phyloP scores from a whole-genome alignment of 2,888 invertebrate genomes.

The Adela reaumurella region DNA sequence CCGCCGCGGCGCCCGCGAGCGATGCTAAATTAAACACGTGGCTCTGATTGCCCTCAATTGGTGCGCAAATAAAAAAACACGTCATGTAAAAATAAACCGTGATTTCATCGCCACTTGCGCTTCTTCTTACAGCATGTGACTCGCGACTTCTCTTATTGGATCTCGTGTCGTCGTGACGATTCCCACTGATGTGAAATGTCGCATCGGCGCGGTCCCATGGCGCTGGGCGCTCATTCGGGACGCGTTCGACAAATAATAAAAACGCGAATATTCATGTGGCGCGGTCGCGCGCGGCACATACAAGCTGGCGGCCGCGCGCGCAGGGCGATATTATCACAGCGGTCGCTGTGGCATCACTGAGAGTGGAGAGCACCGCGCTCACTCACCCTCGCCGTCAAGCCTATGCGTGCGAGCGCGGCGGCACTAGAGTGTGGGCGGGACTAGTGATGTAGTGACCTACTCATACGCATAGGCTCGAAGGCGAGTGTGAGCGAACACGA shows the following conservation, averaged over 20 bases:
- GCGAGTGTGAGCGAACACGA: too few species aligned
- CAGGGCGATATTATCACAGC: background rate
- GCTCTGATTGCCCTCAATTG: slow-evolving; percentile 55
- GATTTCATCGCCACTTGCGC: slow-evolving; percentile 36
- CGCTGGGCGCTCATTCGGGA: slow-evolving; percentile 22
- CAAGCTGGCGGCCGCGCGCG: too few species aligned
- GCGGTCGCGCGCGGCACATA: slow-evolving; percentile 1
- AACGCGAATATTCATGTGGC: slow-evolving; percentile 33
- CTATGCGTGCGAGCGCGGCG: too few species aligned
- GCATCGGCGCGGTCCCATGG: slow-evolving; percentile 31
- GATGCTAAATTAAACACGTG: slow-evolving; percentile 47
- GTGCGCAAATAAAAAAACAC: slow-evolving; percentile 57
- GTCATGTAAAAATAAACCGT: slow-evolving; percentile 54
- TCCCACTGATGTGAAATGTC: slow-evolving; percentile 50
- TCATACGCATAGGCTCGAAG: too few species aligned
- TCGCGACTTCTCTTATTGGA: slow-evolving; percentile 38
- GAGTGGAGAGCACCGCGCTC: too few species aligned
- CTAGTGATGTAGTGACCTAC: too few species aligned
- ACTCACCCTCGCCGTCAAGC: too few species aligned
- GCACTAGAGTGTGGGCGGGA: too few species aligned
- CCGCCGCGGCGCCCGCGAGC: slow-evolving; percentile 20
- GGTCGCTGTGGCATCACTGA: too few species aligned
- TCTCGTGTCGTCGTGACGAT: slow-evolving; percentile 22
- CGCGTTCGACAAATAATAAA: slow-evolving; percentile 17
- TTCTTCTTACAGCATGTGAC: slow-evolving; percentile 35